These are phyloP conservation scores for Drosophila nebulosa DNA, from an alignment of 1,140 invertebrate species.

Conservation along the genomic window DNA sequence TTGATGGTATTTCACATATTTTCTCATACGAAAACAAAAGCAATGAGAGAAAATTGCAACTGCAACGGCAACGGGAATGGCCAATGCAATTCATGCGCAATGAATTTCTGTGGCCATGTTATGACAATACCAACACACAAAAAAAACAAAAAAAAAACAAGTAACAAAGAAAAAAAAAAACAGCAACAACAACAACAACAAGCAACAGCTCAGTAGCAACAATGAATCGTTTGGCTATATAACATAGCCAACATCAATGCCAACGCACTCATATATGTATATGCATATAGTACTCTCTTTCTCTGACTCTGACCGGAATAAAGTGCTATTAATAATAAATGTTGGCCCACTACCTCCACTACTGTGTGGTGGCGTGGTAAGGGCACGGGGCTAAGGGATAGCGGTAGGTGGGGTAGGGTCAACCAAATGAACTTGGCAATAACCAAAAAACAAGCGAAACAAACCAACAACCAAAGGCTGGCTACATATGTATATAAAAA, in stretches of 20 bases:
- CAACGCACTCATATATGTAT: slow-evolving; percentile 56
- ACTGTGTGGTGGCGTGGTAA: not conserved
- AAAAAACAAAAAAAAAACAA: slow-evolving; percentile 21
- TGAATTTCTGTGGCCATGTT: slow-evolving; percentile 60
- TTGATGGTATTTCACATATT: not conserved
- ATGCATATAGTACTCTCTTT: not conserved
- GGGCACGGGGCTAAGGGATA: too few species aligned
- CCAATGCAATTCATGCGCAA: slow-evolving; percentile 49
- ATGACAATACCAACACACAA: slow-evolving; percentile 23
- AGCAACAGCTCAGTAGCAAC: slow-evolving; percentile 34
- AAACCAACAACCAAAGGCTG: not conserved
- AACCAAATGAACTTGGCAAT: slow-evolving; percentile 74
- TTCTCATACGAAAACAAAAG: not conserved
- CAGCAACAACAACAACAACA: slow-evolving; percentile 33
- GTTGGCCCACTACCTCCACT: slow-evolving; percentile 24
- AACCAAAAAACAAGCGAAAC: slow-evolving; percentile 26
- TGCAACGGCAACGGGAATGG: slow-evolving; percentile 7
- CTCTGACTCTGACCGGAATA: slow-evolving; percentile 58
- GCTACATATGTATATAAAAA: not conserved
- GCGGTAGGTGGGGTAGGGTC: not conserved
- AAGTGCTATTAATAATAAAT: slow-evolving; percentile 79
- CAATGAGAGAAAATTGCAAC: slow-evolving; percentile 26
- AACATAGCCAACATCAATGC: slow-evolving; percentile 76
- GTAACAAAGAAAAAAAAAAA: slow-evolving; percentile 9
- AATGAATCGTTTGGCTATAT: slow-evolving; percentile 50